A percentile compares a stretch with the other conserved stretches of the same genome.
Conservation (phyloP, 2,888 invertebrate species). For the Molorchus minor region DNA sequence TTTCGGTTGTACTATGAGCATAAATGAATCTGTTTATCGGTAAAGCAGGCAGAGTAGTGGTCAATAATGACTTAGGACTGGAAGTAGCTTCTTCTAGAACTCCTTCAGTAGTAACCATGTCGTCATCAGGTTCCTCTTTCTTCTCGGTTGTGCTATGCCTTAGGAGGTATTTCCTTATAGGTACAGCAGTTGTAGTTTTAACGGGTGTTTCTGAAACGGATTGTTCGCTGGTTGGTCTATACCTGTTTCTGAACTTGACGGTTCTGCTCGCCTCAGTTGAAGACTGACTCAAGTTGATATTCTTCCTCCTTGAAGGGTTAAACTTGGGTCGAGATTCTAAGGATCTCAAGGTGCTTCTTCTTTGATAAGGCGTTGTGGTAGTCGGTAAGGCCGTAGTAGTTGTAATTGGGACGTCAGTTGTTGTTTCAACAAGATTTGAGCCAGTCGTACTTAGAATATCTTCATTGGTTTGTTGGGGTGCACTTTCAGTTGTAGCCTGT, state of each 20-base stretch:
- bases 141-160: conserved; percentile 43
- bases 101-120: conserved; percentile 2
- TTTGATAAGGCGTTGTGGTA: conserved; percentile 38
- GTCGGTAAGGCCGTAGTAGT: conserved; percentile 20
- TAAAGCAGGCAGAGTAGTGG: background rate
- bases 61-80: background rate
- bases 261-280: conserved; percentile 35
- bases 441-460: background rate
- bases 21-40: conserved; percentile 6
- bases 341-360: conserved; percentile 43
- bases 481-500: conserved; percentile 12
- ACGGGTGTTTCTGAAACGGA: conserved; percentile 1
- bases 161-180: conserved; percentile 37
- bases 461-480: background rate
- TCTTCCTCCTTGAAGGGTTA: conserved; percentile 32
- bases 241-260: conserved; percentile 36
- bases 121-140: conserved; percentile 26
- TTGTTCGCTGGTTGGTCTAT: conserved; percentile 31
- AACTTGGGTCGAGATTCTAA: conserved; percentile 43
- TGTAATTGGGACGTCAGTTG: conserved; percentile 17
- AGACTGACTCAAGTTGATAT: conserved; percentile 23
- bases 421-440: background rate
- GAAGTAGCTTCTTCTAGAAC: background rate
- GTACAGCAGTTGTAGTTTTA: conserved; percentile 25
- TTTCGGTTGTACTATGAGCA: conserved; percentile 11